Evolutionary conservation across 2,888 invertebrate genomes (phyloP).

Genomic region (Scrobipalpa atriplicella): DNA sequence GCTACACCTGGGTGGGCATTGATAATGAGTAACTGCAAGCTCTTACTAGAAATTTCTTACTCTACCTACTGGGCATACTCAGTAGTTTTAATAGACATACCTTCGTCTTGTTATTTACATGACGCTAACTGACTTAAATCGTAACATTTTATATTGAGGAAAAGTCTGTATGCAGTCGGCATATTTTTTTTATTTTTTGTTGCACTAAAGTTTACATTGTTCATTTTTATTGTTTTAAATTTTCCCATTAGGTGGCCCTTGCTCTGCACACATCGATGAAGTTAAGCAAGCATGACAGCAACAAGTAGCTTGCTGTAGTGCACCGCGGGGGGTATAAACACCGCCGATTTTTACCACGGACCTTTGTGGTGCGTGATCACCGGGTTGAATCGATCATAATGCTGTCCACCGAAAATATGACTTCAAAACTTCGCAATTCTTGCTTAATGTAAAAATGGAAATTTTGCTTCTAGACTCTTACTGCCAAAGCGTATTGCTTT

Average conservation of each 20-base stretch:
- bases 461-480: too few species aligned
- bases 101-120: too few species aligned
- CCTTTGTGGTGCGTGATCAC: slow-evolving; percentile 38
- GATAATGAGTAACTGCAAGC: too few species aligned
- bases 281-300: slow-evolving; percentile 23
- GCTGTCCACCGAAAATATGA: background rate
- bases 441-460: too few species aligned
- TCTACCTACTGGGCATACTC: too few species aligned
- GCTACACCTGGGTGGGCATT: too few species aligned
- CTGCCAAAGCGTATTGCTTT: too few species aligned
- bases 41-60: too few species aligned
- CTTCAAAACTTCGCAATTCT: too few species aligned
- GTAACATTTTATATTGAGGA: background rate
- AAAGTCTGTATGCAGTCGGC: background rate
- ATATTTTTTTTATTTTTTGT: background rate
- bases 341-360: slow-evolving; percentile 24
- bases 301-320: background rate
- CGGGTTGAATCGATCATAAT: background rate
- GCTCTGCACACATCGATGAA: slow-evolving; percentile 13
- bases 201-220: background rate
- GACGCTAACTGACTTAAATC: too few species aligned
- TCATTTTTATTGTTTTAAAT: background rate
- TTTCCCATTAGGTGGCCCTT: slow-evolving; percentile 9
- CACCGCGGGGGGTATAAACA: slow-evolving; percentile 1
- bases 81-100: too few species aligned